These are phyloP conservation scores for Atherinomorus stipes DNA, from an alignment of 2,113 vertebrate genomes.

Conservation along the genomic window DNA sequence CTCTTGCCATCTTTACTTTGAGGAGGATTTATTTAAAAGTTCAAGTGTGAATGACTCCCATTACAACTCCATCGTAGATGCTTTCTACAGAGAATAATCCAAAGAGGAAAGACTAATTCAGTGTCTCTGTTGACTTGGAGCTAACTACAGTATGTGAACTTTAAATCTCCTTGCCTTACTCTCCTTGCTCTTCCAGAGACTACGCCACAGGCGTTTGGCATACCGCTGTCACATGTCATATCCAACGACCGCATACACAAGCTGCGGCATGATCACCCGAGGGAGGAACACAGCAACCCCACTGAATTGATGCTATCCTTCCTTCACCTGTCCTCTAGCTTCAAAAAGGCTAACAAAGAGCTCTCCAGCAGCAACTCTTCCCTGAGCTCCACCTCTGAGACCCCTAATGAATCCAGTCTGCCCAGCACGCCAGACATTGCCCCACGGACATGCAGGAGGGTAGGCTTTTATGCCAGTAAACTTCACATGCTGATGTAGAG, in stretches of 20 bases:
- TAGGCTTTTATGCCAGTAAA: conserved; percentile 73
- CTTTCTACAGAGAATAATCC: conserved; percentile 1
- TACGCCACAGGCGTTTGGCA: conserved; percentile 92
- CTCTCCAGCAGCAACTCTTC: conserved; percentile 99
- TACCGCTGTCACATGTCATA: conserved; percentile 96
- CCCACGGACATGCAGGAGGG: conserved; percentile 88
- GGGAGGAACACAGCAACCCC: conserved; percentile 89
- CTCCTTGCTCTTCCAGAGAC: conserved; percentile 84
- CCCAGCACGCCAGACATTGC: conserved; percentile 88
- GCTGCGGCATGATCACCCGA: conserved; percentile 89
- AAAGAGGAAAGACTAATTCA: conserved; percentile 6
- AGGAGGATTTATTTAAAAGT: conserved; percentile 29
- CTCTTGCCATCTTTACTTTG: conserved; percentile 12
- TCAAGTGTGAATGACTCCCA: conserved; percentile 8
- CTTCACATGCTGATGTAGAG: background rate
- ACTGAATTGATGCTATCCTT: conserved; percentile 91
- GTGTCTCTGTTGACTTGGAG: conserved; percentile 20
- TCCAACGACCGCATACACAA: conserved; percentile 93
- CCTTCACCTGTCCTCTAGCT: conserved; percentile 88
- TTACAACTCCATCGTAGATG: background rate
- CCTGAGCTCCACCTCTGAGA: conserved; percentile 97
- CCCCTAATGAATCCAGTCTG: conserved; percentile 88
- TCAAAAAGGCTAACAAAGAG: conserved; percentile 91
- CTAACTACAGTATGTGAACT: conserved; percentile 30
- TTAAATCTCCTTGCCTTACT: conserved; percentile 31